phyloP scores from a whole-genome alignment of 2,888 invertebrate species.

The Cataglyphis cursor region DNA sequence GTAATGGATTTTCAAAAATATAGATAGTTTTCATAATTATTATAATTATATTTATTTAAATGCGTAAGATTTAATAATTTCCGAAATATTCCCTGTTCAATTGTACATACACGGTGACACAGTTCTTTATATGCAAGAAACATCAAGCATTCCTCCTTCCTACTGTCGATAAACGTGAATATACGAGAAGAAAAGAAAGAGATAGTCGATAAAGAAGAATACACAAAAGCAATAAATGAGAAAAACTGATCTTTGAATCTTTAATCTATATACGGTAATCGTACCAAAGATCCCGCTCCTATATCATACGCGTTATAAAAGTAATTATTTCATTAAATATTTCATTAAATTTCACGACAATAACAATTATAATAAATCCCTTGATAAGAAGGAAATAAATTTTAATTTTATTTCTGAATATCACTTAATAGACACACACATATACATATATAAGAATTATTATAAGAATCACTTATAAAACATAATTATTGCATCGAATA shows the following conservation, averaged over 20 bases:
- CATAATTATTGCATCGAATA: background rate
- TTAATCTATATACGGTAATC: background rate
- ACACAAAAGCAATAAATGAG: slow-evolving; percentile 4
- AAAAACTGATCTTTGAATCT: background rate
- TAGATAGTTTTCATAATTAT: background rate
- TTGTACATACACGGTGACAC: slow-evolving; percentile 29
- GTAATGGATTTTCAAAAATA: background rate
- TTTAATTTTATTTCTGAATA: background rate
- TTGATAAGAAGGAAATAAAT: background rate
- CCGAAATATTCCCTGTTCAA: background rate
- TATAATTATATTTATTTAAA: background rate
- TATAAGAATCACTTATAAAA: background rate
- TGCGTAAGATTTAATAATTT: background rate
- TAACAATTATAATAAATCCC: background rate
- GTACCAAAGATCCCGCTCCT: background rate
- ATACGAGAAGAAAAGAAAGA: slow-evolving; percentile 1
- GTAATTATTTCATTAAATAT: background rate
- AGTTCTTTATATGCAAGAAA: slow-evolving; percentile 28
- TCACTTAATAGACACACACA: background rate
- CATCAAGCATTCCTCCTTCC: slow-evolving; percentile 23
- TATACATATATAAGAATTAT: background rate
- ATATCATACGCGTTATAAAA: background rate
- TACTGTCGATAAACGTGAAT: slow-evolving; percentile 44
- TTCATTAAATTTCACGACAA: background rate
- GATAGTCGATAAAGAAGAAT: slow-evolving; percentile 47